A percentile compares a stretch with the other conserved stretches of the same genome.
Conservation (phyloP, 92 coral and sea anemone genomes). For the Phenganax stokvisi region DNA sequence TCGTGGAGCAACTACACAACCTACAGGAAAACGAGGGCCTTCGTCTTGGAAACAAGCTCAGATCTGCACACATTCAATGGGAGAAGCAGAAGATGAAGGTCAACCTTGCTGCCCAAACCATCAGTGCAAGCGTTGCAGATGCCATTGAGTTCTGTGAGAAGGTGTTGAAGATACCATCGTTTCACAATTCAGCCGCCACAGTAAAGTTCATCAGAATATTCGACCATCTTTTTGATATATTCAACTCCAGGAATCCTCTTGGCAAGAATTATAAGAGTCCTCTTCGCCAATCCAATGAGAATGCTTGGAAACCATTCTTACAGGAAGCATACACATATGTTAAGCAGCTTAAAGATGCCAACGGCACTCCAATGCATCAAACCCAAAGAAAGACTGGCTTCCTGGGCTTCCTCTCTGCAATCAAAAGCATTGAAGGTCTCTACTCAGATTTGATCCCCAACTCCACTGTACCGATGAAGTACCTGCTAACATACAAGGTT, state of each 20-base stretch:
- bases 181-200: slow-evolving; percentile 17
- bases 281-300: slow-evolving; percentile 2
- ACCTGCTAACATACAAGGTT: slow-evolving; percentile 15
- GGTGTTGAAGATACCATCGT: slow-evolving; percentile 10
- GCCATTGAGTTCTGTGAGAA: slow-evolving; percentile 6
- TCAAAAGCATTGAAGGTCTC: not conserved
- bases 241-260: slow-evolving; percentile 14
- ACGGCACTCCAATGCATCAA: slow-evolving; percentile 11
- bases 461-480: not conserved
- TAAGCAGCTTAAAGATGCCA: not conserved
- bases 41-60: no score
- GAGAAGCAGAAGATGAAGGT: no score
- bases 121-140: slow-evolving; percentile 27
- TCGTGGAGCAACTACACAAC: no score
- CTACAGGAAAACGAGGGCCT: no score
- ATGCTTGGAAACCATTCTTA: not conserved
- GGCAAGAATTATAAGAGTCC: slow-evolving; percentile 8
- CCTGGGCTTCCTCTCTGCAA: slow-evolving; percentile 1
- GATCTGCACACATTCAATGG: no score
- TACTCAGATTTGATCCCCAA: not conserved
- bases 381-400: slow-evolving; percentile 18
- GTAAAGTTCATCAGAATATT: not conserved
- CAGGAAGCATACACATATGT: slow-evolving; percentile 1
- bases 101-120: not conserved
- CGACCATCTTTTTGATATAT: slow-evolving; percentile 4